Evolutionary conservation across 2,888 invertebrate genomes (phyloP), one percentile per base, ranked within the genome.

Genomic region (Silvanus unidentatus): DNA sequence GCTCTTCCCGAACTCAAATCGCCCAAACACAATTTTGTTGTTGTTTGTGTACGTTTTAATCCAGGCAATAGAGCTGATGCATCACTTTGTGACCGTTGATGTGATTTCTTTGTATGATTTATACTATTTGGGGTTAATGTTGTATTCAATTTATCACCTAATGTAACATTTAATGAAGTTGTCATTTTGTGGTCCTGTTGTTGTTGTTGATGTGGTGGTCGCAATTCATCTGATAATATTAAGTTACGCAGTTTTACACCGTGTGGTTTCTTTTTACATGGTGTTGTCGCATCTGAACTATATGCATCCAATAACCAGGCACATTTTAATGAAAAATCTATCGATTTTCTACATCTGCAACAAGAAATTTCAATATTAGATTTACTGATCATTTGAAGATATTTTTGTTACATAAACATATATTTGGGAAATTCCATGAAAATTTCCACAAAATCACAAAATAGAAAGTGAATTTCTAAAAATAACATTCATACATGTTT

Each of bases 271-370:
- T 81, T 84, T 68, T 82, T 83, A 43, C 81, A 79, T 43, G 81
- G 80, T 52, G 78, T 68, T 49, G 78, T 75, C 45, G 79, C 78
- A 66, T 86, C 91, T 30, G 88, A 83, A 55, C 89, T 87, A 70
- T 92, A 96, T 14, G 99, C 96, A 62, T 96, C 94, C 65, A 99
- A 75, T 43, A 99, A 77, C 98, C 98, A 99, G 64, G 94, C 88
- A 68, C 96, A 87, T 71, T 93, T 88, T 57, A 99, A 77, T 36
- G 97, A 93, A 73, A 99, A 99, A 75, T 97, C 95, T 48, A 92
- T 90, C 55, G 94, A 93, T 70, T 86, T 83, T 64, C 95, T 82
- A 79, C 97, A 97, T 69, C 87, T 86, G 65, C n/a, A 22, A 22
- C 22, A 22, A 8, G 22, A 22, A 5, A 22, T 22, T 5, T 22